phyloP scores from a whole-genome alignment of 2,113 vertebrate species.

The Heterotilapia buettikoferi region DNA sequence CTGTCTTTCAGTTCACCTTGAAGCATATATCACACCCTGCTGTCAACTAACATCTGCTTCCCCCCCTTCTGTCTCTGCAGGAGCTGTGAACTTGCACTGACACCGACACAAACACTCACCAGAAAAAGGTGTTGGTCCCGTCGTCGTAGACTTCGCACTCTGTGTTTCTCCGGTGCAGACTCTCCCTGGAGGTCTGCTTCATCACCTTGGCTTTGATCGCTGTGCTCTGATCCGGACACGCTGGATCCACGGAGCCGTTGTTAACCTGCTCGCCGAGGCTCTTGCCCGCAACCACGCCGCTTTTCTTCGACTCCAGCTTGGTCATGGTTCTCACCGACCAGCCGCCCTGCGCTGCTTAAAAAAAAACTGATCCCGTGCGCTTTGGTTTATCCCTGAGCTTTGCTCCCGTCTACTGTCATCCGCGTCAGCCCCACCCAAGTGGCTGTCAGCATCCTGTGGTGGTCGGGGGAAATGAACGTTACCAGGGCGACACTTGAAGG shows the following conservation, averaged over 20 bases:
- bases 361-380: background rate
- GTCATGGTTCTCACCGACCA: slow-evolving; percentile 47
- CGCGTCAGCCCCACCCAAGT: slow-evolving; percentile 51
- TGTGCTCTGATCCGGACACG: background rate
- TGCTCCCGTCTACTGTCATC: slow-evolving; percentile 22
- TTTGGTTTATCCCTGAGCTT: background rate
- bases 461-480: background rate
- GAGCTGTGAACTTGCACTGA: background rate
- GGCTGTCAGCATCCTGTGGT: slow-evolving; percentile 50
- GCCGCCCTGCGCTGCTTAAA: background rate
- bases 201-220: slow-evolving; percentile 31
- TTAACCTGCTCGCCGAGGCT: slow-evolving; percentile 44
- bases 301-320: slow-evolving; percentile 62
- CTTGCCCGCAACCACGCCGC: slow-evolving; percentile 33
- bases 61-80: background rate
- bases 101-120: slow-evolving; percentile 73
- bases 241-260: slow-evolving; percentile 42
- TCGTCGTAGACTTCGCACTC: slow-evolving; percentile 93
- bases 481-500: background rate
- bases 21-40: background rate
- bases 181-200: slow-evolving; percentile 63
- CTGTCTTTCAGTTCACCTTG: slow-evolving; percentile 55
- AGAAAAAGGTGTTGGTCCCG: slow-evolving; percentile 98
- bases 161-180: slow-evolving; percentile 69
- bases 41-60: background rate